A percentile compares a stretch with the other conserved stretches of the same genome.
Evolutionary conservation across 2,113 vertebrate species (phyloP).

Genomic region (Oxyura jamaicensis): DNA sequence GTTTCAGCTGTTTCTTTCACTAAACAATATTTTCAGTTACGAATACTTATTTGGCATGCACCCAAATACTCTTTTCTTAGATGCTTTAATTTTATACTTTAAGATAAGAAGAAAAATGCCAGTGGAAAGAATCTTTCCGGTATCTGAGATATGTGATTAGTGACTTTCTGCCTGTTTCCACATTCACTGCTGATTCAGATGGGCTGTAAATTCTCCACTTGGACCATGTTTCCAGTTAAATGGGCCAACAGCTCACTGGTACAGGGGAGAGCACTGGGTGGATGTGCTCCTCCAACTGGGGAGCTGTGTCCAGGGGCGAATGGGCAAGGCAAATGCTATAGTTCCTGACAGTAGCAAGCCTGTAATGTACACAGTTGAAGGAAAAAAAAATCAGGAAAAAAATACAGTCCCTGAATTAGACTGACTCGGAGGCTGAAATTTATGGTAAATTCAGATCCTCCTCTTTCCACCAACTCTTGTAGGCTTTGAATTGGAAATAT

Average conservation of each 20-base stretch:
- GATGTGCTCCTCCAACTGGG: fast-evolving
- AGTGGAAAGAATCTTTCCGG: not conserved
- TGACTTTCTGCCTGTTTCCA: not conserved
- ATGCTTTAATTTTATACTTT: not conserved
- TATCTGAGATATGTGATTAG: not conserved
- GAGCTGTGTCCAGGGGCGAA: not conserved
- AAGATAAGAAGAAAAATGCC: not conserved
- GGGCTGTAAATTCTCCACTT: not conserved
- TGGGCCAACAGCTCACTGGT: not conserved
- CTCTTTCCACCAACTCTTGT: not conserved
- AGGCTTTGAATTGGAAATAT: not conserved
- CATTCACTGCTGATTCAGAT: fast-evolving
- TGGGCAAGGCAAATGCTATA: not conserved
- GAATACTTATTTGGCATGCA: not conserved
- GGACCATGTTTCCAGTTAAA: not conserved
- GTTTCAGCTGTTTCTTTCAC: not conserved
- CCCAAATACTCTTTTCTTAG: not conserved
- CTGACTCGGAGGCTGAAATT: not conserved
- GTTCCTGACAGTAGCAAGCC: not conserved
- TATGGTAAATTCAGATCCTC: not conserved
- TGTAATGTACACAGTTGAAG: not conserved
- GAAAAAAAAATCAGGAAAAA: not conserved
- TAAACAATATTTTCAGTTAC: not conserved
- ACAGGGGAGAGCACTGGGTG: not conserved
- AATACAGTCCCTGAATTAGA: not conserved